A percentile compares a stretch with the other conserved stretches of the same genome.
Evolutionary conservation across 2,113 vertebrate genomes (phyloP).

Genomic region (Bostrychus sinensis): DNA sequence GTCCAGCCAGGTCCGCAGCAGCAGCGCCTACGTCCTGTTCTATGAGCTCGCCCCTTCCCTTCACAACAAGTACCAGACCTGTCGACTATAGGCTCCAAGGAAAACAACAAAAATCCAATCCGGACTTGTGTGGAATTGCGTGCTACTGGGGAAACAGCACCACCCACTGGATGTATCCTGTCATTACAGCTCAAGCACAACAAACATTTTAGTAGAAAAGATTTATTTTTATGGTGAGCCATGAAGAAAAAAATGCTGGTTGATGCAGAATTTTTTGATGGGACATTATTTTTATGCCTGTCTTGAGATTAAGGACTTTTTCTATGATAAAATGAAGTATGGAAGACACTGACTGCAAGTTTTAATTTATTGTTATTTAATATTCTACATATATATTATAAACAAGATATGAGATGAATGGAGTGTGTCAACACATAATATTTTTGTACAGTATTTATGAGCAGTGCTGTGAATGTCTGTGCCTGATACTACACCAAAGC

Average conservation of each 20-base stretch:
- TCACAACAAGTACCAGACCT: conserved; percentile 80
- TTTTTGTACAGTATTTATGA: conserved; percentile 23
- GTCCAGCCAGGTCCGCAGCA: conserved; percentile 94
- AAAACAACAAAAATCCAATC: not conserved
- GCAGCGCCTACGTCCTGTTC: conserved; percentile 95
- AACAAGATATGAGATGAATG: conserved; percentile 9
- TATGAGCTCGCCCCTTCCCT: conserved; percentile 91
- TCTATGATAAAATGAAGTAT: conserved; percentile 6
- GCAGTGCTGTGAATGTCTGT: not conserved
- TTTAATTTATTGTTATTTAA: conserved; percentile 57
- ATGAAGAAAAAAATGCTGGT: not conserved
- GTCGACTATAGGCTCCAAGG: conserved; percentile 47
- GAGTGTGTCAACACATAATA: not conserved
- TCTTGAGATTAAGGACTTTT: conserved; percentile 9
- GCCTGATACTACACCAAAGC: not conserved
- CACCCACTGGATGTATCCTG: not conserved
- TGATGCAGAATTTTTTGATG: too few species aligned
- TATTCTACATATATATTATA: conserved; percentile 15
- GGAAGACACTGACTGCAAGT: not conserved
- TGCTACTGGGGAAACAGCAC: not conserved
- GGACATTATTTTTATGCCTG: too few species aligned
- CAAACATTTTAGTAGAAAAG: not conserved
- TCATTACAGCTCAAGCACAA: not conserved
- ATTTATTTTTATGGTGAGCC: conserved; percentile 38
- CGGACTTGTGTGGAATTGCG: not conserved